These are phyloP conservation scores for Glyphotaelius pellucidus DNA, from an alignment of 2,888 invertebrate genomes.

Conservation along the genomic window DNA sequence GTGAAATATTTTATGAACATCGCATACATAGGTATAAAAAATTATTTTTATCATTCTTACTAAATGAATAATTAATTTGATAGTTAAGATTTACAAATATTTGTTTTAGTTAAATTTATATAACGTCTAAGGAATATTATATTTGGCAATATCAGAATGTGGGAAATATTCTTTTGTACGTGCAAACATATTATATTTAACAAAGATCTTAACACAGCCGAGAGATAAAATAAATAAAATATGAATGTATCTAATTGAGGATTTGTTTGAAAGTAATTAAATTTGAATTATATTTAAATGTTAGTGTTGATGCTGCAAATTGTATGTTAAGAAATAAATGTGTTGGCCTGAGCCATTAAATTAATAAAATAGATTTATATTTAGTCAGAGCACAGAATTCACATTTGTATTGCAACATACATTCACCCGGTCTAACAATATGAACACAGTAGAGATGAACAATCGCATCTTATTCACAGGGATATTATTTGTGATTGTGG, in stretches of 20 bases:
- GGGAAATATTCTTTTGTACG: neutral
- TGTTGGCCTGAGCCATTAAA: slow-evolving; percentile 41
- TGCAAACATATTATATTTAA: slow-evolving; percentile 18
- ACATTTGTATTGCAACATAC: slow-evolving; percentile 15
- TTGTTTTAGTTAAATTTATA: neutral
- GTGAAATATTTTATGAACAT: neutral
- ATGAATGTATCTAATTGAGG: slow-evolving; percentile 7
- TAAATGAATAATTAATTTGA: slow-evolving; percentile 15
- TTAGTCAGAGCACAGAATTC: slow-evolving; percentile 39
- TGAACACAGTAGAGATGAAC: slow-evolving; percentile 29
- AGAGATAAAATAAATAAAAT: neutral
- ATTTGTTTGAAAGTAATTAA: slow-evolving; percentile 34
- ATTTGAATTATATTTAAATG: slow-evolving; percentile 46
- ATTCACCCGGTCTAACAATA: neutral
- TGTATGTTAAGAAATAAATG: slow-evolving; percentile 43
- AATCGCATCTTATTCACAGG: neutral
- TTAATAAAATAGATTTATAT: slow-evolving; percentile 8
- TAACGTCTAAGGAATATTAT: neutral
- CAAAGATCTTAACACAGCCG: slow-evolving; percentile 2
- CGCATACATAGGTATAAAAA: neutral
- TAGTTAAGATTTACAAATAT: slow-evolving; percentile 10
- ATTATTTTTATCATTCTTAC: slow-evolving; percentile 2
- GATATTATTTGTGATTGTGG: slow-evolving; percentile 22
- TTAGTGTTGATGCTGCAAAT: slow-evolving; percentile 53
- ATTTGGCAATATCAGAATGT: slow-evolving; percentile 23